A percentile compares a stretch with the other conserved stretches of the same genome.
Conservation (phyloP, 1,140 invertebrate species). For the Drosophila parabipectinata region DNA sequence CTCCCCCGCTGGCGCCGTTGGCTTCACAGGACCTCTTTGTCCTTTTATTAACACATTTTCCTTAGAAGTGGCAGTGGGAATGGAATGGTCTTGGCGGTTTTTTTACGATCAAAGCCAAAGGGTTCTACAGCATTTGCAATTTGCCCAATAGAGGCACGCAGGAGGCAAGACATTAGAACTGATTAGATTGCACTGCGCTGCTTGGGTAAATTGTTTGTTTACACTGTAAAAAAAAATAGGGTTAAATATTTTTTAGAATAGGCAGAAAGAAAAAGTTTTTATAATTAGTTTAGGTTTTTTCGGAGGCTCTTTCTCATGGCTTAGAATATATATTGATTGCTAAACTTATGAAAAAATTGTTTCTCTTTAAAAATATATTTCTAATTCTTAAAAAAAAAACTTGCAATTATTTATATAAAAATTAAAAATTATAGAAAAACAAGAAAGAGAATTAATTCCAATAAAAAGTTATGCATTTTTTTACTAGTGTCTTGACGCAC, state of each 20-base stretch:
- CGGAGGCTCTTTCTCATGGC: too few relatives aligned
- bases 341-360: too few relatives aligned
- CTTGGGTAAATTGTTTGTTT: constrained; percentile 27
- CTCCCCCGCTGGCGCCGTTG: neutral
- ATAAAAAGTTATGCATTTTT: neutral
- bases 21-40: constrained; percentile 41
- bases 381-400: too few relatives aligned
- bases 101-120: constrained; percentile 30
- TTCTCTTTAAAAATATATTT: too few relatives aligned
- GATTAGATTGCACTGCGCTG: constrained; percentile 48
- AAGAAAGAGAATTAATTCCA: neutral
- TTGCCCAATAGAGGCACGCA: constrained; percentile 16
- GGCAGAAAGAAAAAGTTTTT: too few relatives aligned
- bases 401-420: too few relatives aligned
- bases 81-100: constrained; percentile 25
- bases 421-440: neutral
- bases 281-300: too few relatives aligned
- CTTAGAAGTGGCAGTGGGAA: constrained; percentile 1
- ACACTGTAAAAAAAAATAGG: neutral
- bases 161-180: constrained; percentile 38
- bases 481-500: neutral
- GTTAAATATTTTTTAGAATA: neutral
- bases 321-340: too few relatives aligned
- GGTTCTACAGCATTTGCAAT: constrained; percentile 25
- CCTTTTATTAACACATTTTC: constrained; percentile 69